These are phyloP conservation scores for Ovibos moschatus DNA, from an alignment of 2,113 vertebrate genomes.

Conservation along the genomic window DNA sequence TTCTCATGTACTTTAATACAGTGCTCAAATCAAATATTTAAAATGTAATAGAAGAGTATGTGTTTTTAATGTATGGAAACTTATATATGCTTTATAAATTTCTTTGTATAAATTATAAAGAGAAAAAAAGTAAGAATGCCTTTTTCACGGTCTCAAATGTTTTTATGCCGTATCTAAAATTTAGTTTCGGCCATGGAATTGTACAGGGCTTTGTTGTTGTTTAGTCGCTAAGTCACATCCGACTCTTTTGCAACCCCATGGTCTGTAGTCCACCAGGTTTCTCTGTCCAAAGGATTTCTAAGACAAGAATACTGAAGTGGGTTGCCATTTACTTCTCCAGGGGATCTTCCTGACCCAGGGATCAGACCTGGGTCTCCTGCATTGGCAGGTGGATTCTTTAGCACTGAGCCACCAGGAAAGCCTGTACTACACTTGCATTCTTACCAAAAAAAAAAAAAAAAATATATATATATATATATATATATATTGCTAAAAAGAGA, in stretches of 20 bases:
- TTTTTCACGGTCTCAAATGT: neutral
- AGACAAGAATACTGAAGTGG: neutral
- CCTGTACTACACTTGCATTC: neutral
- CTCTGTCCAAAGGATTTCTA: neutral
- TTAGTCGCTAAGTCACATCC: neutral
- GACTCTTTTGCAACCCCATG: neutral
- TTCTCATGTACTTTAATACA: neutral
- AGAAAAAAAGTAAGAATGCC: neutral
- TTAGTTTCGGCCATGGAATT: neutral
- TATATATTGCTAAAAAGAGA: neutral
- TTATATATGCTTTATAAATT: neutral
- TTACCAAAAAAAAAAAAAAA: neutral
- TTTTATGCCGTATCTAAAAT: conserved; percentile 2
- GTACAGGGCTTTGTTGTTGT: neutral
- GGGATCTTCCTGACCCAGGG: neutral
- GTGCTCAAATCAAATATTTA: neutral
- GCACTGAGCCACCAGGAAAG: neutral
- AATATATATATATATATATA: too few species aligned
- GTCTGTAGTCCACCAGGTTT: neutral
- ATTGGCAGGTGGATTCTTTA: neutral
- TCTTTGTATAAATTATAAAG: neutral
- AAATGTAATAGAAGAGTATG: neutral
- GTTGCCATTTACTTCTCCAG: neutral
- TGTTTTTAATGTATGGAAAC: conserved; percentile 5
- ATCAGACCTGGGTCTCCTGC: neutral